Evolutionary conservation across 2,888 invertebrate species (phyloP), one percentile per base, ranked within the genome.

Genomic region (Dichetophora obliterata): DNA sequence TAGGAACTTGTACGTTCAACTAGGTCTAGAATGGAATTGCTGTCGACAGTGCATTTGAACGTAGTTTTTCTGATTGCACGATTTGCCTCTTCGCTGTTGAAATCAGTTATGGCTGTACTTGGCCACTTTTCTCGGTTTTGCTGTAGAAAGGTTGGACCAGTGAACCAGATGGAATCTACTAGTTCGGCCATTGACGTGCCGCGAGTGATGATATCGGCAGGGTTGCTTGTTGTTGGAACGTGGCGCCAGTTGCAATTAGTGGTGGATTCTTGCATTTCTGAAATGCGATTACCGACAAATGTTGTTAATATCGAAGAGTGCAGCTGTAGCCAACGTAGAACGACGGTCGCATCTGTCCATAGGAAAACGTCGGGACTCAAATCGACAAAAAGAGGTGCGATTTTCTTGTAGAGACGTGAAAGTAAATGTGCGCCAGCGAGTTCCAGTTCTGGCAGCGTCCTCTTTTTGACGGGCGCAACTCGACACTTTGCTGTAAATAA

Each of bases 121-220:
- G 43, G 66, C 69, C 48, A 69, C 9, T 66, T 8, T 19, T 75
- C 19, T 59, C 71, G 73, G 0, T 37, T 27, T 76, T 71, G 72
- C 61, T 75, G 19, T 72, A 37, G 24, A 78, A 74, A 77, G 74
- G 77, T 14, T 57, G 71, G 22, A 77, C 76, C 27, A 37, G 3
- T 22, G 50, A 31, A 31, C 31, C 31, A 31, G 31, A 31, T 31
- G 31, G 31, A 31, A 31, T 31, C 31, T 31, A 31, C 43, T 27
- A 77, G 59, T 5, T 79, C 76, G 2, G 34, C 50, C 24, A 75
- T 71, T 11, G 73, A 57, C 57, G 77, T 69, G 22, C 77, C 77
- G 57, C 77, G 54, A 27, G 78, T 77, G 4, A 77, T 75, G 19
- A 76, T 66, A 75, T 78, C 78, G 52, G 79, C 76, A 14, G 80